phyloP scores from a whole-genome alignment of 2,113 vertebrate species.

The Trochalopteron elliotii region DNA sequence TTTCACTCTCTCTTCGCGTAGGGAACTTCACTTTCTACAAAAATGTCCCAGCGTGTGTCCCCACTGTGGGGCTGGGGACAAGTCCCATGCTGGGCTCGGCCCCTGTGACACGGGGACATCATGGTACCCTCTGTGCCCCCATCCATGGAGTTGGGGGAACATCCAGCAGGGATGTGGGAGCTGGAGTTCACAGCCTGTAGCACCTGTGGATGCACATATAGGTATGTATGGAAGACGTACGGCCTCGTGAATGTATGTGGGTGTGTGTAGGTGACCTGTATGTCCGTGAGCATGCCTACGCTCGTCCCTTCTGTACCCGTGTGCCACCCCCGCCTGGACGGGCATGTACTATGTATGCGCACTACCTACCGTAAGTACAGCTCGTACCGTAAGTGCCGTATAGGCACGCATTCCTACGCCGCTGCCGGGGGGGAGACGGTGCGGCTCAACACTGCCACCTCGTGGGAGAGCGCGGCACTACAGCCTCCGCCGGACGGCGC shows the following conservation, averaged over 20 bases:
- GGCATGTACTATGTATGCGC: rapidly evolving
- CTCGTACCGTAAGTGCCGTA: rapidly evolving
- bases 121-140: neutral
- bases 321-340: rapidly evolving
- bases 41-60: neutral
- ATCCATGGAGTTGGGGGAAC: rapidly evolving
- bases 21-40: neutral
- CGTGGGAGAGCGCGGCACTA: neutral
- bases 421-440: rapidly evolving
- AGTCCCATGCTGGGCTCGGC: rapidly evolving
- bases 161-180: neutral
- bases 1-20: neutral
- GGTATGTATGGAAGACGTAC: rapidly evolving
- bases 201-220: neutral
- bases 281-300: rapidly evolving
- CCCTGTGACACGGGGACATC: rapidly evolving
- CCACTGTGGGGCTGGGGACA: rapidly evolving
- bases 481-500: neutral
- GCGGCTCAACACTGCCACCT: neutral
- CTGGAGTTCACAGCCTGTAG: rapidly evolving
- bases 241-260: rapidly evolving
- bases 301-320: neutral
- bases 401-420: neutral
- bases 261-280: neutral
- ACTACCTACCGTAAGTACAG: rapidly evolving